phyloP scores from a whole-genome alignment of 92 coral and sea anemone species.

The Porites evermanni region DNA sequence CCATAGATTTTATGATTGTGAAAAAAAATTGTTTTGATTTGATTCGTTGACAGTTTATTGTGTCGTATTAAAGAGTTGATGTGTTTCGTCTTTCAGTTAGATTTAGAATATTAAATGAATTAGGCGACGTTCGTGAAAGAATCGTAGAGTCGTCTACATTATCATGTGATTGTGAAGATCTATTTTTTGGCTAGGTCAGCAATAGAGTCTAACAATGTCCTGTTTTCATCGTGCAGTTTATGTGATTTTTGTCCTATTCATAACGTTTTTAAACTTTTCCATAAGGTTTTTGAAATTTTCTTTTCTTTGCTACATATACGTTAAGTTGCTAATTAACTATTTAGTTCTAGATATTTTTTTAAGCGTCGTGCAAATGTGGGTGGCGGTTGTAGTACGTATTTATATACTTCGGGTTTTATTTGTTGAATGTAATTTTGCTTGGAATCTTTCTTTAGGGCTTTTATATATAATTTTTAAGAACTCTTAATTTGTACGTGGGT shows the following conservation, averaged over 20 bases:
- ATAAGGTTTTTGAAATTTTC: background rate
- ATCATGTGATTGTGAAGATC: slow-evolving; percentile 12
- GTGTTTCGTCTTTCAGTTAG: slow-evolving; percentile 50
- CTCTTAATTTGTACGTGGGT: background rate
- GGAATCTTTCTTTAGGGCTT: slow-evolving; percentile 6
- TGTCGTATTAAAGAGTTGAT: slow-evolving; percentile 41
- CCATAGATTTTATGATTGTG: slow-evolving; percentile 39
- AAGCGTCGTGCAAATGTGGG: background rate
- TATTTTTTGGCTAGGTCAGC: slow-evolving; percentile 55
- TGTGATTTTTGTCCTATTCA: slow-evolving; percentile 8
- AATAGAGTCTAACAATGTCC: slow-evolving; percentile 10
- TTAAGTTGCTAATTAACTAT: background rate
- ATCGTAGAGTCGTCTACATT: slow-evolving; percentile 18
- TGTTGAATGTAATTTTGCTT: slow-evolving; percentile 4
- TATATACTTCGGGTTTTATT: slow-evolving; percentile 13
- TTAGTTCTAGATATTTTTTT: background rate
- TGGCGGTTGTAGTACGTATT: slow-evolving; percentile 15
- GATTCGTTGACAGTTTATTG: slow-evolving; percentile 36
- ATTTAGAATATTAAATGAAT: slow-evolving; percentile 8
- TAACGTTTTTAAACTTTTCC: slow-evolving; percentile 11
- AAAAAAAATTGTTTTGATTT: slow-evolving; percentile 45
- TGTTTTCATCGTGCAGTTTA: background rate
- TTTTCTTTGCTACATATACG: background rate
- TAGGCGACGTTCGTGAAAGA: slow-evolving; percentile 5
- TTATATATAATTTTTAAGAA: background rate